Base-by-base conservation (phyloP, 2,113 vertebrate genomes). In the Callipepla squamata region DNA sequence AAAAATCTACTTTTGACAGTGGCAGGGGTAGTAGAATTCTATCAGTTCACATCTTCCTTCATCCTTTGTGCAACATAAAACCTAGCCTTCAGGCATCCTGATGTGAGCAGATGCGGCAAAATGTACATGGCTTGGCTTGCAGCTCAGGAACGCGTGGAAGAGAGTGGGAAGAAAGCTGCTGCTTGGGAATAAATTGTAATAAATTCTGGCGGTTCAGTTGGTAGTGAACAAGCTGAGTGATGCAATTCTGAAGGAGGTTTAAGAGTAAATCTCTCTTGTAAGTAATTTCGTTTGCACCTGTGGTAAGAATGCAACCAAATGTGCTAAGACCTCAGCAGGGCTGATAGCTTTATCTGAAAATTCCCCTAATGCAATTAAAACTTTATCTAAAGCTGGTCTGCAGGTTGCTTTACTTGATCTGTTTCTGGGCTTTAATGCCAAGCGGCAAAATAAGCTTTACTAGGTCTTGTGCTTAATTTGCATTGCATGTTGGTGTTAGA, bases 401-500 rank as follows among this genome's bases (percentile, higher is more conserved):
- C 18, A 66, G 51, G 8, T 74, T 38, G 15, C 14, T 74, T 81
- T 66, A 74, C 32, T 69, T 30, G 7, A 45, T 50, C 23, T 42
- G 7, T 40, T 4, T 15, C 40, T 23, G 25, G 26, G 28, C 25
- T 87, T 36, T 30, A 74, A 38, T 16, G 42, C 7, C 0, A 1
- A 14, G 48, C 6, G 7, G 47, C 15, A 47, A 89, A 70, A 78
- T 30, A 22, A 47, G 18, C 2, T 21, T 30, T 22, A 3, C 40
- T 26, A 9, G 9, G 8, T 57, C 18, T 75, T 42, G 20, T 74
- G 28, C 18, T 81, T 81, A 7, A 47, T 55, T 66, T 78, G 19
- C 15, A 30, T 34, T 0, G 0, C 7, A 1, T 4, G 1, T 23
- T 53, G 30, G 12, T 34, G 26, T 75, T 70, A 67, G 51, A 70